Evolutionary conservation across 2,797 vertebrate species (phyloP).

Genomic region (Esox lucius): DNA sequence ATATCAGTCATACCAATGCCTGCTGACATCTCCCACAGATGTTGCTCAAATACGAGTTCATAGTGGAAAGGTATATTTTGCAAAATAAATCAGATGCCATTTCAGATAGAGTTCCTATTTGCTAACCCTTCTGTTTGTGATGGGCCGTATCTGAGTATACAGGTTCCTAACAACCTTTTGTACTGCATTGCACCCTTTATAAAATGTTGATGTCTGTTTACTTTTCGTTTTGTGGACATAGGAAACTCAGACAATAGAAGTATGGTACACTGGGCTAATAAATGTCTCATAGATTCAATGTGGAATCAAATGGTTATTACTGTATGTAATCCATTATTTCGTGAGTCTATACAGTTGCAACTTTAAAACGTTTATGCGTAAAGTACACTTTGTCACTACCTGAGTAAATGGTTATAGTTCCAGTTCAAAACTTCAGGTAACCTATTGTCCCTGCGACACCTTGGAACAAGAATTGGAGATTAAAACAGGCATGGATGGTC

Average conservation of each 20-base stretch:
- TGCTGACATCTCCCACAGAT: too few species aligned
- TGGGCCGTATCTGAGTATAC: background rate
- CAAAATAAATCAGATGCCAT: background rate
- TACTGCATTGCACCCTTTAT: background rate
- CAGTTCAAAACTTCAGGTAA: slow-evolving; percentile 46
- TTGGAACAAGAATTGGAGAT: too few species aligned
- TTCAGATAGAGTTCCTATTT: background rate
- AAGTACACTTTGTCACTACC: slow-evolving; percentile 15
- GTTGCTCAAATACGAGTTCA: too few species aligned
- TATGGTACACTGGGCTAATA: background rate
- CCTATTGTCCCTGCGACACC: background rate
- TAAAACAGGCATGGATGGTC: too few species aligned
- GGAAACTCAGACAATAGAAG: background rate
- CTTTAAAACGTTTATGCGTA: background rate
- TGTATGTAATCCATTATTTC: background rate
- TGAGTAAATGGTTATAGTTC: slow-evolving; percentile 44
- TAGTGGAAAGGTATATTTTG: too few species aligned
- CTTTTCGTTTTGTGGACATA: background rate
- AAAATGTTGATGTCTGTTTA: background rate
- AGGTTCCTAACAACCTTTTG: background rate
- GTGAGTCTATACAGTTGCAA: background rate
- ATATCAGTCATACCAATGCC: background rate
- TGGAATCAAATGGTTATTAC: background rate
- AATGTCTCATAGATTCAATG: background rate
- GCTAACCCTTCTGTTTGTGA: background rate